These are phyloP conservation scores for Cheilosia impressa DNA, from an alignment of 2,888 invertebrate species.

Conservation along the genomic window DNA sequence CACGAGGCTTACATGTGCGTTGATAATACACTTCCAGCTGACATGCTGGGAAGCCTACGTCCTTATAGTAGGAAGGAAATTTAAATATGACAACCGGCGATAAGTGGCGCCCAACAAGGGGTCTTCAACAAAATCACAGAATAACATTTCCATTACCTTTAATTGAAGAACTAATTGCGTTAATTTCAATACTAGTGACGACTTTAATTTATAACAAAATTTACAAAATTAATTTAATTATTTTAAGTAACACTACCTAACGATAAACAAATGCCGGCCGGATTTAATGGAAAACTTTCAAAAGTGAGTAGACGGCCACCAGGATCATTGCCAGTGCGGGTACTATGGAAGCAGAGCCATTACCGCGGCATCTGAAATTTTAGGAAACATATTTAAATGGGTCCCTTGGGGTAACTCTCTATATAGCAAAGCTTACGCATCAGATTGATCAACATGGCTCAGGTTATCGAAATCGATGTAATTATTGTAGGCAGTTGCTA, in stretches of 20 bases:
- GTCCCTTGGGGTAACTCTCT: too few species aligned
- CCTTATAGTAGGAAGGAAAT: too few species aligned
- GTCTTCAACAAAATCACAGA: not conserved
- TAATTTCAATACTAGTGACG: too few species aligned
- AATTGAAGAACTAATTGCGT: not conserved
- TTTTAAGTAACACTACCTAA: constrained; percentile 11
- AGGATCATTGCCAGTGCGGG: constrained; percentile 46
- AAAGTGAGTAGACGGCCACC: constrained; percentile 25
- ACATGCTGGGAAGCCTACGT: too few species aligned
- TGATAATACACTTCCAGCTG: too few species aligned
- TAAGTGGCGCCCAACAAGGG: not conserved
- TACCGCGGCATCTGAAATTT: constrained; percentile 27
- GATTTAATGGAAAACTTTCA: constrained; percentile 35
- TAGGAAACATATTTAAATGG: not conserved
- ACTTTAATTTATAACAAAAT: too few species aligned
- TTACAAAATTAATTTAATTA: constrained; percentile 24
- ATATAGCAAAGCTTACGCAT: constrained; percentile 27
- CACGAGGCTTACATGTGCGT: too few species aligned
- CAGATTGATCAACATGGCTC: constrained; percentile 24
- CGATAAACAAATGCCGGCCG: not conserved
- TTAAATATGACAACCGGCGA: too few species aligned
- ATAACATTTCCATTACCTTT: not conserved
- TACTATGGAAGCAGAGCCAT: constrained; percentile 20
- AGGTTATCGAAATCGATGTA: constrained; percentile 36
- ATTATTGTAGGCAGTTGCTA: not conserved